phyloP scores from a whole-genome alignment of 2,888 invertebrate species.

The Caenorhabditis plicata region DNA sequence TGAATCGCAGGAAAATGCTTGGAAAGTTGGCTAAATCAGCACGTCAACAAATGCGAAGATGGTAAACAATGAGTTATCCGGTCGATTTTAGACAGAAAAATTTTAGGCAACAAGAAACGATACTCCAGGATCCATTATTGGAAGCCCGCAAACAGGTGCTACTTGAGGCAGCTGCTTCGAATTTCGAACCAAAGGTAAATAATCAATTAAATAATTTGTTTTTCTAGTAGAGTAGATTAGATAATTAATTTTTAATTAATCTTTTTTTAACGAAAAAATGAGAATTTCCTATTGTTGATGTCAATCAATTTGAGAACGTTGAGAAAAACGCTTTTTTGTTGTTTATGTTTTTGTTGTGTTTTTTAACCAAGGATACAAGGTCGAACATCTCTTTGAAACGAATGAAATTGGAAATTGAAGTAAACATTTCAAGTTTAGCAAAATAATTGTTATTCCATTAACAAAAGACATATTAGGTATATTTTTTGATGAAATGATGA shows the following conservation, averaged over 20 bases:
- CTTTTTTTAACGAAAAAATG: not conserved
- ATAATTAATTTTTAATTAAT: not conserved
- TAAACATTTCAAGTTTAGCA: no score
- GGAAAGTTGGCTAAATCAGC: conserved; percentile 39
- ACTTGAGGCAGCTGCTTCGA: conserved; percentile 16
- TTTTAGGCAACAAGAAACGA: conserved; percentile 29
- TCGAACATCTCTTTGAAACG: no score
- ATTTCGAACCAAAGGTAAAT: not conserved
- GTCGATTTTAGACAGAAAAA: not conserved
- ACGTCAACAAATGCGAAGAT: conserved; percentile 23
- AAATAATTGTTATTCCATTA: no score
- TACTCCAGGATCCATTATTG: conserved; percentile 25
- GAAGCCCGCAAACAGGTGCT: conserved; percentile 22
- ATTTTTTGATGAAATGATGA: no score
- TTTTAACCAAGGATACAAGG: no score
- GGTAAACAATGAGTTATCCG: conserved; percentile 5
- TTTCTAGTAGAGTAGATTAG: not conserved
- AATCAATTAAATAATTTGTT: not conserved
- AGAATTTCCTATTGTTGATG: not conserved
- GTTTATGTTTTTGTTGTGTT: no score
- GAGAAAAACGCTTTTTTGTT: no score
- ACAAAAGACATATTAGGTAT: no score
- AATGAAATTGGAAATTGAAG: no score
- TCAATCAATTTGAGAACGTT: no score
- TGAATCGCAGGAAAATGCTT: conserved; percentile 40